Evolutionary conservation across 2,113 vertebrate species (phyloP).

Genomic region (Vanacampus margaritifer): DNA sequence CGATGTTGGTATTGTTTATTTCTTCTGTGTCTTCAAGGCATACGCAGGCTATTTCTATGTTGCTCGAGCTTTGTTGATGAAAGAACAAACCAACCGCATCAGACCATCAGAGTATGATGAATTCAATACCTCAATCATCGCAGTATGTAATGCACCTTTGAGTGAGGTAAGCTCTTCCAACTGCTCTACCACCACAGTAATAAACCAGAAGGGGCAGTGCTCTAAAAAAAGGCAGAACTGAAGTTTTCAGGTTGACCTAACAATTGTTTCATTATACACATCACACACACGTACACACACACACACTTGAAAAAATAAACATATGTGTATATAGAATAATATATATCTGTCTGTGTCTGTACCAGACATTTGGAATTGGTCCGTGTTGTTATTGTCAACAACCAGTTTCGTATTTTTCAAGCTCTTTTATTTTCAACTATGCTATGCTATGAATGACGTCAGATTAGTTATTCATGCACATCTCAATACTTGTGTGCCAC

Average conservation of each 20-base stretch:
- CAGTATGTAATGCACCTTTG: constrained; percentile 81
- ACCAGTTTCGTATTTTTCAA: too few relatives aligned
- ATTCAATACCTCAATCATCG: constrained; percentile 71
- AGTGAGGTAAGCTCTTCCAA: constrained; percentile 41
- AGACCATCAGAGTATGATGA: constrained; percentile 11
- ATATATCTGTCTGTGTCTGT: too few relatives aligned
- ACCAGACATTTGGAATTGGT: too few relatives aligned
- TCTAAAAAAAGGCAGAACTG: background rate
- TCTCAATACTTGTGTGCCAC: too few relatives aligned
- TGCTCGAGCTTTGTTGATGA: constrained; percentile 72
- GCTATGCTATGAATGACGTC: too few relatives aligned
- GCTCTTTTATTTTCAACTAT: too few relatives aligned
- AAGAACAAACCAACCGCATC: constrained; percentile 66
- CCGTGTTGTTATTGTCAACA: too few relatives aligned
- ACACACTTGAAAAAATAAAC: too few relatives aligned
- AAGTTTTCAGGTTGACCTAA: background rate
- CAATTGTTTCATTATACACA: background rate
- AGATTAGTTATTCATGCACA: too few relatives aligned
- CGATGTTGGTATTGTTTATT: background rate
- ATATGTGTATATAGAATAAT: too few relatives aligned
- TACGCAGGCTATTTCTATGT: constrained; percentile 89
- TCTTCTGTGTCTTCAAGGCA: constrained; percentile 70
- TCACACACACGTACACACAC: too few relatives aligned
- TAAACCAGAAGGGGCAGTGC: background rate
- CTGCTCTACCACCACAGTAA: background rate